Conservation (phyloP, 2,113 vertebrate genomes). For the Ginglymostoma cirratum region DNA sequence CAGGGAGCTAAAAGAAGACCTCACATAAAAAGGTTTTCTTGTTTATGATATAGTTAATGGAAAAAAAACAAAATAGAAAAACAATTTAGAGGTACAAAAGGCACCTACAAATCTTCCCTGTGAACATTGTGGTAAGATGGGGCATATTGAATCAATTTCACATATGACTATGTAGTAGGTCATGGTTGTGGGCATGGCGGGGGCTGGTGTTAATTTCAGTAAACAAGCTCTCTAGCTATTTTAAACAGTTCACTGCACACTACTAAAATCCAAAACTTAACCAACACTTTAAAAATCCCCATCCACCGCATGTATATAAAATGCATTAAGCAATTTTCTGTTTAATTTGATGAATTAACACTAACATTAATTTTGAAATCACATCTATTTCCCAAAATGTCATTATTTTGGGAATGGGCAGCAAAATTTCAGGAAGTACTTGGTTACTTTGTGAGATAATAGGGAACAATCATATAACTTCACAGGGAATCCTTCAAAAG, state of each 20-base stretch:
- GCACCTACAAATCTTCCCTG: constrained; percentile 33
- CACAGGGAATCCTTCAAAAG: neutral
- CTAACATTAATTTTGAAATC: neutral
- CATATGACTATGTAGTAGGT: neutral
- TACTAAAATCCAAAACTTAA: neutral
- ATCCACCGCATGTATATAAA: neutral
- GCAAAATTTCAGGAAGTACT: neutral
- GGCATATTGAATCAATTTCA: neutral
- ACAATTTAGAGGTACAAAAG: constrained; percentile 1
- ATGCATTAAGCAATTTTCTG: neutral
- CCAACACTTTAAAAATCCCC: neutral
- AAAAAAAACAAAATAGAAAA: neutral
- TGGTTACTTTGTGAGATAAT: neutral
- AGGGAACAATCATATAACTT: neutral
- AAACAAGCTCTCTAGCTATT: neutral
- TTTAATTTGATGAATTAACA: neutral
- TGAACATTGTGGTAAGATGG: constrained; percentile 17
- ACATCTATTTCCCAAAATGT: neutral
- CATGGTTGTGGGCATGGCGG: no score
- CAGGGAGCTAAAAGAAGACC: constrained; percentile 25
- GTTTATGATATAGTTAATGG: neutral
- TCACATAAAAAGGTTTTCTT: constrained; percentile 13
- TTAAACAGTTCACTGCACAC: constrained; percentile 14
- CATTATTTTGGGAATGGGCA: neutral
- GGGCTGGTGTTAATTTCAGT: neutral